Evolutionary conservation across 2,113 vertebrate genomes (phyloP).

Genomic region (Zosterops pallidus): DNA sequence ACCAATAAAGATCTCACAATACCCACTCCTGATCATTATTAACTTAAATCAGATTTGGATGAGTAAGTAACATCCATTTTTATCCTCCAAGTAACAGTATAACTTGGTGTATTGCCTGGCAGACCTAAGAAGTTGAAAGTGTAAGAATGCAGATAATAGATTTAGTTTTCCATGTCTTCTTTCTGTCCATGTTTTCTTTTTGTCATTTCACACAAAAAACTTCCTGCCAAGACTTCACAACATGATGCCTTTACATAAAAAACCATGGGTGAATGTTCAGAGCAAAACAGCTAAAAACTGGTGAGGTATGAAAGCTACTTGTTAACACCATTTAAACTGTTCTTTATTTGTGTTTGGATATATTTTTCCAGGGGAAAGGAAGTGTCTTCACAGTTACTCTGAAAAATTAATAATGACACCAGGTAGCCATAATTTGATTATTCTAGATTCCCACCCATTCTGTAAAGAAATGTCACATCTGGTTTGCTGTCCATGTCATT

Average conservation of each 20-base stretch:
- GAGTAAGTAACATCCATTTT: not conserved
- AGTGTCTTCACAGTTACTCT: not conserved
- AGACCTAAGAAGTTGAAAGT: not conserved
- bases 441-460: not conserved
- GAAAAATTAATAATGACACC: not conserved
- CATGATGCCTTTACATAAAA: not conserved
- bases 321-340: not conserved
- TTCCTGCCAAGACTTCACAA: not conserved
- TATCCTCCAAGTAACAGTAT: not conserved
- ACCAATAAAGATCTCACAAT: not conserved
- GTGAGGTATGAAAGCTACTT: not conserved
- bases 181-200: not conserved
- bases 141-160: not conserved
- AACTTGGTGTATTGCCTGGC: not conserved
- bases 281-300: not conserved
- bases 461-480: not conserved
- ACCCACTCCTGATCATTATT: not conserved
- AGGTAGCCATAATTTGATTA: not conserved
- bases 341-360: not conserved
- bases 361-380: not conserved
- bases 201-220: not conserved
- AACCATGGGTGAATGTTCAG: rapidly evolving
- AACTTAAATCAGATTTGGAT: not conserved
- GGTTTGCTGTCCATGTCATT: not conserved
- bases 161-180: not conserved